A percentile compares a stretch with the other conserved stretches of the same genome.
phyloP scores from a whole-genome alignment of 2,113 vertebrate species.

The Platanista minor region DNA sequence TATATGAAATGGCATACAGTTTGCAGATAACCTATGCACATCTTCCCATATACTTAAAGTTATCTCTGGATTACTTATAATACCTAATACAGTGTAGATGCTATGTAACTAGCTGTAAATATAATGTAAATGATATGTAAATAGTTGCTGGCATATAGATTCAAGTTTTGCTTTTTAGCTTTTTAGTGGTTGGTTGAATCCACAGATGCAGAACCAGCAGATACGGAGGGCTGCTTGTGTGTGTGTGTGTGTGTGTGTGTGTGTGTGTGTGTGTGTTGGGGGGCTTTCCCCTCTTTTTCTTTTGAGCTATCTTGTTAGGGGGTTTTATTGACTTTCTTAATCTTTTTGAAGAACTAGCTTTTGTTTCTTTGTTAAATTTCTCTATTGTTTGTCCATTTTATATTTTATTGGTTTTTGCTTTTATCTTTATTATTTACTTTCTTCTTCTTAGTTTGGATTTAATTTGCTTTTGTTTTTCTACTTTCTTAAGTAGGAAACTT shows the following conservation, averaged over 20 bases:
- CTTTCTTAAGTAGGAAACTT: neutral
- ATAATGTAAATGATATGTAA: neutral
- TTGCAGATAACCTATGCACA: neutral
- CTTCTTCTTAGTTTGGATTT: neutral
- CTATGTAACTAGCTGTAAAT: neutral
- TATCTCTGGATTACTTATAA: neutral
- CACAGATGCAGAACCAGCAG: neutral
- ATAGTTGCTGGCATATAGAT: neutral
- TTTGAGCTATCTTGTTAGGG: neutral
- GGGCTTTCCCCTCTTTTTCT: neutral
- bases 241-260: neutral
- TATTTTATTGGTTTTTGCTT: neutral
- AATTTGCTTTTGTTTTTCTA: neutral
- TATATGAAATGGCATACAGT: neutral
- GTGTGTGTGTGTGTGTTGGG: too few relatives aligned
- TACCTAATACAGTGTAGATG: neutral
- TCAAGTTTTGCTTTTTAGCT: neutral
- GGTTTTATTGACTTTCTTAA: neutral
- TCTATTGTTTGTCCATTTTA: neutral
- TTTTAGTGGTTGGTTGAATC: neutral
- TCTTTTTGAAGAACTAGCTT: neutral
- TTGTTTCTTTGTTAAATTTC: neutral
- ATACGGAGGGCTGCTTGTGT: neutral
- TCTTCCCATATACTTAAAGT: neutral
- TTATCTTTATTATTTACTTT: neutral